Evolutionary conservation across 2,888 invertebrate genomes (phyloP), one percentile per base, ranked within the genome.

Genomic region (Noctua janthe): DNA sequence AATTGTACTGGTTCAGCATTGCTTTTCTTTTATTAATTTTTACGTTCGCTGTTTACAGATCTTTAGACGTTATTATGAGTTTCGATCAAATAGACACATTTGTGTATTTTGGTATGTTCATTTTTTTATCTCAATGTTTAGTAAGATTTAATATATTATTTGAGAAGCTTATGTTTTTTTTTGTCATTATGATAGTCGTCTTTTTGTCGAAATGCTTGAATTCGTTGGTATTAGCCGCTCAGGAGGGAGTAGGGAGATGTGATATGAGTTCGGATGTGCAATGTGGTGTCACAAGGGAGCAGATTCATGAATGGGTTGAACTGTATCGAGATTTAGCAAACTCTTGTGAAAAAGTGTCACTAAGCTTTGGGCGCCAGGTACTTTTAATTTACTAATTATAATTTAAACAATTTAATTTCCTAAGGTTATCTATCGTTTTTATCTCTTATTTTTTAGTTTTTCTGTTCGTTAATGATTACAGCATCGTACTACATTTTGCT

Each of bases 271-370:
- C n/a, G 0, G 17, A 70, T 54, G 43, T 70, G 51, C 62, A 78
- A 20, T 54, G 20, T 56, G 35, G 47, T 10, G 35, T 81, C 20
- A 29, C 54, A 23, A 54, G 23, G 5, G 64, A 72, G 13, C 54
- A 47, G 11, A 81, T 80, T 13, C 81, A 80, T 23, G 54, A 23
- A n/a, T 80, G 81, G 72, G 35, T 72, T 35, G 81, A 56, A 54
- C 54, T 81, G 5, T 80, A 81, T 47, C 64, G 23, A 15, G 47
- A 81, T 17, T 39, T 80, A 47, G n/a, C 35, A 13, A 81, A 71
- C 8, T 64, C n/a, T 5, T 71, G 64, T 29, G 71, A 8, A 23
- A 80, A 71, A 56, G 3, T 81, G 2, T 20, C 71, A 0, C 6
- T 56, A 1, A 64, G 71, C n/a, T 80, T 71, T 80, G 81, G 71